These are phyloP conservation scores for Oscheius sp. DNA, from an alignment of 2,888 invertebrate species.

Conservation along the genomic window DNA sequence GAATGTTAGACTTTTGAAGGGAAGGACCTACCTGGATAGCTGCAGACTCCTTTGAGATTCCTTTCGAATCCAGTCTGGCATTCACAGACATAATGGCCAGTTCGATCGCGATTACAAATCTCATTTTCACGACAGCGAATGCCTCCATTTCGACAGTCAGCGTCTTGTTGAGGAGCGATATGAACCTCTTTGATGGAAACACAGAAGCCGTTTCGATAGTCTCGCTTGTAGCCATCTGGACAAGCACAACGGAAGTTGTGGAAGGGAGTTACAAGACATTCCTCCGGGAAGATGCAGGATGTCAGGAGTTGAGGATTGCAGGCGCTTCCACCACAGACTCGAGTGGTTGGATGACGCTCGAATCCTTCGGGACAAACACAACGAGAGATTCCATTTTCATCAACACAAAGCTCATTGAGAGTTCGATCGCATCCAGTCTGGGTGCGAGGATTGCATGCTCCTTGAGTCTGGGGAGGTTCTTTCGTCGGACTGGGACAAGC, in stretches of 20 bases:
- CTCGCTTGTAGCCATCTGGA: slow-evolving; percentile 62
- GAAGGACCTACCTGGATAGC: slow-evolving; percentile 54
- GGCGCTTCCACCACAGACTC: slow-evolving; percentile 67
- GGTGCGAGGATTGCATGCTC: slow-evolving; percentile 63
- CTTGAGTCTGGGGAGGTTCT: slow-evolving; percentile 35
- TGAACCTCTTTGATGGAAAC: slow-evolving; percentile 55
- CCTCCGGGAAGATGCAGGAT: slow-evolving; percentile 62
- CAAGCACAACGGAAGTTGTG: slow-evolving; percentile 69
- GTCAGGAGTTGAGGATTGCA: slow-evolving; percentile 69
- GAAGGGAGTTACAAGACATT: slow-evolving; percentile 65
- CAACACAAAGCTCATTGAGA: slow-evolving; percentile 64
- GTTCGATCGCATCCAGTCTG: slow-evolving; percentile 69
- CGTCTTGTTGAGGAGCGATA: slow-evolving; percentile 55
- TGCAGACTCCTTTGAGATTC: slow-evolving; percentile 56
- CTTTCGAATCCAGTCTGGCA: slow-evolving; percentile 62
- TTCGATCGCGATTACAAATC: slow-evolving; percentile 42
- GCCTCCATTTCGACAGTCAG: slow-evolving; percentile 56
- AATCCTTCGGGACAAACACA: slow-evolving; percentile 68
- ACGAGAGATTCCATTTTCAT: slow-evolving; percentile 38
- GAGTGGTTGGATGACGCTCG: slow-evolving; percentile 66
- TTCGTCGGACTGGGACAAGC: slow-evolving; percentile 62
- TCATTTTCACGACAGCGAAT: slow-evolving; percentile 54
- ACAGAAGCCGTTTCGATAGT: slow-evolving; percentile 64
- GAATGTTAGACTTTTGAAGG: no score
- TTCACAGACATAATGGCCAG: slow-evolving; percentile 46